Evolutionary conservation across 2,888 invertebrate genomes (phyloP), one percentile per base, ranked within the genome.

Genomic region (Steinernema carpocapsae): DNA sequence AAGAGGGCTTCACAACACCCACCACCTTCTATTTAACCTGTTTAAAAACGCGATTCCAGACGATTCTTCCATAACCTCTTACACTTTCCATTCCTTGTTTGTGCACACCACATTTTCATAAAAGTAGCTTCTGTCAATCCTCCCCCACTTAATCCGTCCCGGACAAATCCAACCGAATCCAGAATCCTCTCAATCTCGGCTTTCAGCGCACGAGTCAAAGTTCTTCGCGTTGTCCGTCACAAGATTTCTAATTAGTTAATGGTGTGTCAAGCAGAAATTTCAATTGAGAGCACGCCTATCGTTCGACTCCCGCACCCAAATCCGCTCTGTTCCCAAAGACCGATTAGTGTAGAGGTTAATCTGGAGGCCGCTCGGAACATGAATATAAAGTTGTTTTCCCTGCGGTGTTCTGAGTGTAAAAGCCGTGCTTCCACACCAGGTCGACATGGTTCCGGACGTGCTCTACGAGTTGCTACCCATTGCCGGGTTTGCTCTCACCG

Each of bases 391-490:
- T 22, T 64, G 32, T 37, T 32, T 37, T 32, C 6, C 64, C 29
- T 3, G 12, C 29, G 32, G 37, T 37, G 37, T 37, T 37, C 10
- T 37, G 37, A 6, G 37, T 6, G 37, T 37, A 3, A n/a, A n/a
- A n/a, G 37, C 37, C 10, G 4, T 37, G 37, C 37, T 37, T 37
- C 37, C 37, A 10, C 37, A n/a, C n/a, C n/a, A n/a, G n/a, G n/a
- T 26, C 32, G 7, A 29, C 74, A 72, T 26, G 59, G 45, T 59
- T 37, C 73, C 73, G 12, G 73, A 73, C 42, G 52, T 73, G 14
- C 59, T 73, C 37, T 73, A 73, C 52, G 59, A 73, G 59, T 14
- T 73, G 42, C 59, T 73, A 7, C 73, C 73, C 17, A 29, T 73
- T 19, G 37, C 59, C 6, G 73, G 73, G 7, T 73, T 73, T 26